Conservation (phyloP, 2,113 vertebrate genomes). For the Plestiodon gilberti region DNA sequence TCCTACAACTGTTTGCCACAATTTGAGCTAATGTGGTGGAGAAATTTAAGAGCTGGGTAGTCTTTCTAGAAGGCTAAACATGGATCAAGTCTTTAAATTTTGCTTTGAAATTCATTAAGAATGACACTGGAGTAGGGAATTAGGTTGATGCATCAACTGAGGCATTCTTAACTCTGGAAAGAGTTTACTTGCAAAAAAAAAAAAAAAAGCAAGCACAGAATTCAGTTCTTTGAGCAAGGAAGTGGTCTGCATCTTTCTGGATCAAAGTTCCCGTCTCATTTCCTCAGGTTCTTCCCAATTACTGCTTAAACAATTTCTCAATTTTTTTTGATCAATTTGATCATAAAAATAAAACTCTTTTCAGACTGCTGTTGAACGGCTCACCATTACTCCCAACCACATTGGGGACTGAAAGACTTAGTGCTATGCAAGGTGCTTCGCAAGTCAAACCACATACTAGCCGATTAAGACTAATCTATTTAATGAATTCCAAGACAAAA, state of each 20-base stretch:
- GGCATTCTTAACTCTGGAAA: not conserved
- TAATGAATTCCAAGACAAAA: not conserved
- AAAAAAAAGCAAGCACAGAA: not conserved
- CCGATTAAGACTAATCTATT: not conserved
- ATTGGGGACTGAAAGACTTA: not conserved
- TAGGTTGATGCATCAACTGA: not conserved
- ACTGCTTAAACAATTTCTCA: not conserved
- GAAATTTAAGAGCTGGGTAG: not conserved
- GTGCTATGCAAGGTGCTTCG: not conserved
- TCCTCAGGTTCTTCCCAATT: not conserved
- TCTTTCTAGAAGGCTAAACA: not conserved
- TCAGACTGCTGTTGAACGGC: not conserved
- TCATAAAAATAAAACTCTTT: not conserved
- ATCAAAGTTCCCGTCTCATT: not conserved
- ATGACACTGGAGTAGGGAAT: not conserved
- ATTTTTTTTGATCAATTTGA: not conserved
- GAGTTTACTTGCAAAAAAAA: not conserved
- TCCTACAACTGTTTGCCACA: not conserved
- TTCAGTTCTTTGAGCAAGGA: not conserved
- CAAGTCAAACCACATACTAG: not conserved
- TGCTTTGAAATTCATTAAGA: accelerated
- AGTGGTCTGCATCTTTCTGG: not conserved
- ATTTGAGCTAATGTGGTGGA: accelerated
- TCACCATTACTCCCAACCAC: not conserved
- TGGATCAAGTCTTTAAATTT: not conserved